Base-by-base conservation (phyloP, 1,140 invertebrate genomes). In the Zeugodacus cucurbitae region DNA sequence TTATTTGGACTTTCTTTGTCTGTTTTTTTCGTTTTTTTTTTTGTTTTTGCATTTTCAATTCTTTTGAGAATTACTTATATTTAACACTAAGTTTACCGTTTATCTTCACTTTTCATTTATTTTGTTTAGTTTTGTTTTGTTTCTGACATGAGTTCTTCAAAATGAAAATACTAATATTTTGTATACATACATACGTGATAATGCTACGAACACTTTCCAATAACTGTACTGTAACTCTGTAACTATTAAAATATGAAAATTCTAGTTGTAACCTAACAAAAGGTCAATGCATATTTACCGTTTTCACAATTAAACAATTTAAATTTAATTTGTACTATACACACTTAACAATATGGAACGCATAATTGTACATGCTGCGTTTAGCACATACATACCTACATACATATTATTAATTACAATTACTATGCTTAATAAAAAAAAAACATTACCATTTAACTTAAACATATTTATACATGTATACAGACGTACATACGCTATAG, bases 211-310 rank as follows among this genome's bases (percentile, higher is more conserved):
- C 74, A 82, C 74, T 48, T 82, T 48, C 74, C 41, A 37, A 48
- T 48, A 41, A 82, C 22, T 44, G 41, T n/a, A n/a, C n/a, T n/a
- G n/a, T n/a, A n/a, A n/a, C n/a, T n/a, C n/a, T n/a, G n/a, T 82
- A 74, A 41, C 41, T 82, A 29, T 26, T 82, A 48, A 82, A 82
- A 82, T 82, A 48, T 26, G 26, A 48, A 82, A 48, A 82, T 48
- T 82, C n/a, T 82, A 82, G 74, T 82, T 82, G 29, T 82, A 82
- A 82, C 74, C n/a, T 26, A 82, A 54, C 74, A 82, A 48, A 44
- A 82, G 37, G 37, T 34, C 6, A 29, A 70, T 32, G 26, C 64
- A 34, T 26, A 82, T 48, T 82, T 26, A 48, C 74, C 44, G 17
- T 82, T 29, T 48, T 82, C 74, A 48, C 74, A 82, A 48, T 29